Conservation (phyloP, 2,888 invertebrate genomes). For the Netelia melanura region DNA sequence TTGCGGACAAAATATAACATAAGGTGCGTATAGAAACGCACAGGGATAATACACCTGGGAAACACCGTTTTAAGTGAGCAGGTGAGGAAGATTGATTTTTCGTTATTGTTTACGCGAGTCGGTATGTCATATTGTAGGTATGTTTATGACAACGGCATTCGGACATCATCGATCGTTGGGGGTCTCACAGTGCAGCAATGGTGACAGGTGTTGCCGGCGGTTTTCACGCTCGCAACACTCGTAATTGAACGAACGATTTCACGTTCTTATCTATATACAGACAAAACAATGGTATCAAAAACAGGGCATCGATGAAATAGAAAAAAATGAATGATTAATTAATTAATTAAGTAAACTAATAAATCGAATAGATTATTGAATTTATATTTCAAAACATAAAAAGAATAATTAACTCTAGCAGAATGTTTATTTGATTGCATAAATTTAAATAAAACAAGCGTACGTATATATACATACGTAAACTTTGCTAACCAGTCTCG, state of each 20-base stretch:
- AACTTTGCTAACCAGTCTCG: conserved; percentile 18
- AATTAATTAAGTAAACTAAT: background rate
- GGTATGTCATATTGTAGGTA: background rate
- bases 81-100: conserved; percentile 77
- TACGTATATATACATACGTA: background rate
- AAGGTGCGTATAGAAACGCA: conserved; percentile 10
- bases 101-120: conserved; percentile 51
- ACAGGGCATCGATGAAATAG: background rate
- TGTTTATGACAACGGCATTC: conserved; percentile 44
- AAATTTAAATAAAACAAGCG: background rate
- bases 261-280: background rate
- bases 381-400: too few relatives aligned
- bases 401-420: too few relatives aligned
- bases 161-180: conserved; percentile 20
- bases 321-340: background rate
- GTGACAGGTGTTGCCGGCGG: conserved; percentile 53
- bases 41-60: conserved; percentile 74
- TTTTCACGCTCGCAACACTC: conserved; percentile 47
- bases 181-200: conserved; percentile 43
- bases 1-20: conserved; percentile 34
- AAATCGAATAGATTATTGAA: too few relatives aligned
- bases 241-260: conserved; percentile 8
- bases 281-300: background rate
- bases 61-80: conserved; percentile 73
- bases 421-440: too few relatives aligned